These are phyloP conservation scores for Drosophila percnosoma DNA, from an alignment of 2,888 invertebrate species.

Conservation along the genomic window DNA sequence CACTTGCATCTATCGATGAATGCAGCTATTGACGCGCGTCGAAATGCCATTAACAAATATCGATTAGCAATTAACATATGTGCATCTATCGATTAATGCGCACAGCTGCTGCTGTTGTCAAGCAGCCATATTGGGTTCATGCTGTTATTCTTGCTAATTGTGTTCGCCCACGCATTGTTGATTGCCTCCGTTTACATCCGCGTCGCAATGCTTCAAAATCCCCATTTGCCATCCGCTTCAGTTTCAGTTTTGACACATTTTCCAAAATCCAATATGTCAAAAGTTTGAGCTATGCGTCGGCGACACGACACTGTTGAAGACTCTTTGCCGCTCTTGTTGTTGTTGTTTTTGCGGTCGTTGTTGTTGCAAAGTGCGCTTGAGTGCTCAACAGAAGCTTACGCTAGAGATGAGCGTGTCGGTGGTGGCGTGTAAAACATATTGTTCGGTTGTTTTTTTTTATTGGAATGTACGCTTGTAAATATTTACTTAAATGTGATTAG, in stretches of 20 bases:
- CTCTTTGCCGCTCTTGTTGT: conserved; percentile 19
- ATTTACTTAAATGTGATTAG: not conserved
- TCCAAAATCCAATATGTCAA: conserved; percentile 42
- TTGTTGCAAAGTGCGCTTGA: conserved; percentile 35
- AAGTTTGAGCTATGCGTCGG: conserved; percentile 46
- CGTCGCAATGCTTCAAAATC: conserved; percentile 49
- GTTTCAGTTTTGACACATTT: conserved; percentile 77
- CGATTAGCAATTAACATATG: conserved; percentile 27
- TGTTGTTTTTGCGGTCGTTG: conserved; percentile 15
- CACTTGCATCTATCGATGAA: conserved; percentile 8
- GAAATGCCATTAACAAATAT: conserved; percentile 38
- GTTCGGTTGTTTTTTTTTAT: not conserved
- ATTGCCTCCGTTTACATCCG: conserved; percentile 58
- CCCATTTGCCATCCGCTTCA: conserved; percentile 76
- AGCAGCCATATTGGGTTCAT: conserved; percentile 20
- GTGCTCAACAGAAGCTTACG: conserved; percentile 40
- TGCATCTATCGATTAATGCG: conserved; percentile 21
- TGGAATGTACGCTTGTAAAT: not conserved
- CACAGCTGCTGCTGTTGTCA: conserved; percentile 2
- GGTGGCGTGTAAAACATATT: conserved; percentile 3
- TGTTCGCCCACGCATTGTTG: conserved; percentile 32
- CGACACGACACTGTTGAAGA: conserved; percentile 44
- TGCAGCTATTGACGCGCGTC: not conserved
- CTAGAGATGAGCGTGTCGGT: conserved; percentile 39
- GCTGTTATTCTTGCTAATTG: conserved; percentile 39